phyloP scores from a whole-genome alignment of 2,113 vertebrate species.

The Ailurus styani region DNA sequence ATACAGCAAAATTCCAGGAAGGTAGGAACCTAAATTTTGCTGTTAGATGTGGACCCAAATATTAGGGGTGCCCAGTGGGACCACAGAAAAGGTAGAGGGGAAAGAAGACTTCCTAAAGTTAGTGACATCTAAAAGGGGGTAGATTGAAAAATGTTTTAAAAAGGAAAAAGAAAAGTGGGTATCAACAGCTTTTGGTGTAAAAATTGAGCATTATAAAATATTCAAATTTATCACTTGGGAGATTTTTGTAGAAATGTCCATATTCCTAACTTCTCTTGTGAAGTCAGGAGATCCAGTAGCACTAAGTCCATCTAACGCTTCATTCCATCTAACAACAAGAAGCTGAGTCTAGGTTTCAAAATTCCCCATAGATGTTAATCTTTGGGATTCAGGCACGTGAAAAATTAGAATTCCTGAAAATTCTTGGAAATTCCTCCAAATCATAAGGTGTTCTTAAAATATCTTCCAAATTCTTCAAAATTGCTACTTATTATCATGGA shows the following conservation, averaged over 20 bases:
- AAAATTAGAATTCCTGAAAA: neutral
- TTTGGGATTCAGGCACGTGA: neutral
- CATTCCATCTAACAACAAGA: neutral
- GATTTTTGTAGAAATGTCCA: neutral
- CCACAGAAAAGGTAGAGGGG: neutral
- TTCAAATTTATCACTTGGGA: neutral
- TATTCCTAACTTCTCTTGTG: neutral
- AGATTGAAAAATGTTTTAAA: neutral
- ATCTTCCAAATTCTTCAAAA: neutral
- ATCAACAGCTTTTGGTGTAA: neutral
- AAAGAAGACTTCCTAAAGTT: neutral
- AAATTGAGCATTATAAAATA: neutral
- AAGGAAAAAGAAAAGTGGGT: neutral
- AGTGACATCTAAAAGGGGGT: neutral
- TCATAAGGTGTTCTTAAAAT: neutral
- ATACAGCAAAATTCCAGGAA: neutral
- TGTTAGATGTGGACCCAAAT: neutral
- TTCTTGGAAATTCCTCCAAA: neutral
- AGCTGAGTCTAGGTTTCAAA: neutral
- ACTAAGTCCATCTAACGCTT: neutral
- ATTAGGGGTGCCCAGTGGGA: neutral
- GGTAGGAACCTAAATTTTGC: neutral
- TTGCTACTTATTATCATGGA: neutral
- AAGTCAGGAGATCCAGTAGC: neutral
- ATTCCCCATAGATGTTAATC: neutral